phyloP scores from a whole-genome alignment of 2,797 vertebrate genomes.

The Sebastes oblongus region DNA sequence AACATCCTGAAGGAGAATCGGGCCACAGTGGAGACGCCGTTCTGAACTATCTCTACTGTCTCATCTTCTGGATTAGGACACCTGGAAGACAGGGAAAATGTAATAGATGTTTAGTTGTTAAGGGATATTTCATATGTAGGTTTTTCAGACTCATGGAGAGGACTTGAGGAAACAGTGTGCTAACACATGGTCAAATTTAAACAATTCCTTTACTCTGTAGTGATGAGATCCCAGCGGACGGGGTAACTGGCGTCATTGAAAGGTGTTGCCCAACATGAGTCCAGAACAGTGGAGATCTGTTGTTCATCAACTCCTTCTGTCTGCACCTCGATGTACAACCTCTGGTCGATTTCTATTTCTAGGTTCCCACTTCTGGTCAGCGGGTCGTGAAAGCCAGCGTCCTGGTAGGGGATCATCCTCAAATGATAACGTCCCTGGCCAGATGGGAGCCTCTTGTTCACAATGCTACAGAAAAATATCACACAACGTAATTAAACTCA shows the following conservation, averaged over 20 bases:
- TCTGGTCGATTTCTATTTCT: slow-evolving; percentile 53
- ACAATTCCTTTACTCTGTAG: slow-evolving; percentile 50
- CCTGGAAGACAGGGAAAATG: slow-evolving; percentile 28
- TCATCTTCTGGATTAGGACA: slow-evolving; percentile 68
- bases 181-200: neutral
- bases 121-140: neutral
- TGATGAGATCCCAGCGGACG: slow-evolving; percentile 72
- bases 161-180: neutral
- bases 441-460: slow-evolving; percentile 56
- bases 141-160: neutral
- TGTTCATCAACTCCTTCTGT: slow-evolving; percentile 52
- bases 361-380: slow-evolving; percentile 17
- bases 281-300: slow-evolving; percentile 68
- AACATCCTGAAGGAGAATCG: slow-evolving; percentile 72
- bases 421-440: slow-evolving; percentile 60
- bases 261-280: slow-evolving; percentile 79
- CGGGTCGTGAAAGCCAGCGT: slow-evolving; percentile 53
- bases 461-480: slow-evolving; percentile 31
- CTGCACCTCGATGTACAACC: slow-evolving; percentile 67
- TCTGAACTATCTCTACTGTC: slow-evolving; percentile 58
- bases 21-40: slow-evolving; percentile 57
- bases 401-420: slow-evolving; percentile 66
- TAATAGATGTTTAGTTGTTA: neutral
- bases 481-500: no score
- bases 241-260: slow-evolving; percentile 26